A percentile compares a stretch with the other conserved stretches of the same genome.
These are phyloP conservation scores for Cryptomyrus ogoouensis DNA, from an alignment of 2,113 vertebrate species.

Conservation along the genomic window DNA sequence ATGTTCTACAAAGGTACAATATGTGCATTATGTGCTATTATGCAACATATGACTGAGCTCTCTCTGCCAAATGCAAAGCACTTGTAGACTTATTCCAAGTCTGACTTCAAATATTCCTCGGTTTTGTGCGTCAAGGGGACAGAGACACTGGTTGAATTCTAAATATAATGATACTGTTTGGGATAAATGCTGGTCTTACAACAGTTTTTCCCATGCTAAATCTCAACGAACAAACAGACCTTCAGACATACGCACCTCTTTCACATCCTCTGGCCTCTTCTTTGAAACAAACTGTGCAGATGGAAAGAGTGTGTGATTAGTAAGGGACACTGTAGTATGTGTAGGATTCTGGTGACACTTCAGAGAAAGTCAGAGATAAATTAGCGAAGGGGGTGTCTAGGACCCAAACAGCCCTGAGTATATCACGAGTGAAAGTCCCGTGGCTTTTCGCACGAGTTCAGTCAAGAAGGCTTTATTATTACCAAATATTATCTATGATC, in stretches of 20 bases:
- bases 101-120: neutral
- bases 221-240: neutral
- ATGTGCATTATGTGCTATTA: neutral
- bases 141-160: neutral
- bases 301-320: neutral
- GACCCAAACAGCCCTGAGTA: neutral
- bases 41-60: neutral
- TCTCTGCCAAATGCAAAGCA: neutral
- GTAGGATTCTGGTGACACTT: neutral
- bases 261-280: slow-evolving; percentile 72
- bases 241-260: slow-evolving; percentile 60
- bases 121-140: neutral
- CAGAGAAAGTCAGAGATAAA: neutral
- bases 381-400: neutral
- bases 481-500: neutral
- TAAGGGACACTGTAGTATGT: neutral
- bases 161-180: neutral
- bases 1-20: neutral
- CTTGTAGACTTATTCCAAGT: neutral
- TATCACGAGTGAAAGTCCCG: neutral
- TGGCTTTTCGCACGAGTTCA: neutral
- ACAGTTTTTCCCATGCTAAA: neutral
- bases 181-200: neutral
- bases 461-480: neutral
- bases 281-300: slow-evolving; percentile 74